Base-by-base conservation (phyloP, 2,888 invertebrate genomes). In the Melanostoma mellinum region DNA sequence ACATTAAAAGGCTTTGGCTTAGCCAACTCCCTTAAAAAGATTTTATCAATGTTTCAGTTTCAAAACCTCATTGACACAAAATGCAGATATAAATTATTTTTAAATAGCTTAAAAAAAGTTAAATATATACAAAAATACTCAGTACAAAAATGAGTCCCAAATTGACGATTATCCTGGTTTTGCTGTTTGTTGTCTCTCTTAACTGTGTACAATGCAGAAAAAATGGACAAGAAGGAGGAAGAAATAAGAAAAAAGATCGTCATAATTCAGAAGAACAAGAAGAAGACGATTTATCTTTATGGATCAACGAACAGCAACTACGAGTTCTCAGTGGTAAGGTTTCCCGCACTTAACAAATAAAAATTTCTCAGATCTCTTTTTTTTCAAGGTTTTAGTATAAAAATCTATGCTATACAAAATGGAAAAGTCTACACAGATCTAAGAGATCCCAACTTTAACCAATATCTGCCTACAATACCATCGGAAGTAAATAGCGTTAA, bases 241-340 rank as follows among this genome's bases (percentile, higher is more conserved):
- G 87, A 67, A 87, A 86, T 75, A 87, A 87, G 4, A 88, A 88
- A 55, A 84, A 85, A 40, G 87, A 87, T 85, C 87, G 87, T n/a
- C 87, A 89, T 58, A 86, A 86, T 58, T 87, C 87, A n/a, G 68
- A 86, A 48, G 88, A 89, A 46, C 71, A 86, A 10, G 85, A 86
- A 3, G 89, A 89, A 52, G 88, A 88, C 38, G 96, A 96, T 90
- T 93, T 97, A 85, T 96, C 96, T 68, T 92, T 97, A 79, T 97
- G 97, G 97, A 97, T 97, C 88, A 97, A 97, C 90, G 96, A 96
- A 89, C 95, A 96, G 87, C 97, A 97, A 93, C 96, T 97, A 69
- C 95, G 97, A 92, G 95, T 96, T 94, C 95, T 97, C 88, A 97
- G 96, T 91, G 97, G 97, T 97, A 90, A 93, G 92, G 40, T 56